These are phyloP conservation scores for Bolinopsis microptera DNA, from an alignment of 37 sponge, comb jelly and placozoan genomes.

Conservation along the genomic window DNA sequence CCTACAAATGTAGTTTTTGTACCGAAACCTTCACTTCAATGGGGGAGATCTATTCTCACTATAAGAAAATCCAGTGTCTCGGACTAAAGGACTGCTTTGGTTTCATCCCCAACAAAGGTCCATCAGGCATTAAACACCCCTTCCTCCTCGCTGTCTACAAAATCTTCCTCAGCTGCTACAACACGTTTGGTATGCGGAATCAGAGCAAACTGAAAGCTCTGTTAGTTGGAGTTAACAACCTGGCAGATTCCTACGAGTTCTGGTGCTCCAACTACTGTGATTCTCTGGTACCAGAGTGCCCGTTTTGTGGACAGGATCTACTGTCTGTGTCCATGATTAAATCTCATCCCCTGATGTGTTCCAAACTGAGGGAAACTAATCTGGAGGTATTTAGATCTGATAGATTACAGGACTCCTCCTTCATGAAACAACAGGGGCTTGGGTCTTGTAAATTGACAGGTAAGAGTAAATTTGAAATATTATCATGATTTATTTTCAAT, in stretches of 20 bases:
- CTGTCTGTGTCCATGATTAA: neutral
- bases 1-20: conserved; percentile 49
- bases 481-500: neutral
- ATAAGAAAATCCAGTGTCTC: conserved; percentile 11
- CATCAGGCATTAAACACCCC: neutral
- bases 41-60: conserved; percentile 24
- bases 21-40: neutral
- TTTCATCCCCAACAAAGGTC: conserved; percentile 6
- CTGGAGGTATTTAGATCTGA: conserved; percentile 50
- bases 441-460: conserved; percentile 27
- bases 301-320: conserved; percentile 16
- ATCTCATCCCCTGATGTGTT: neutral
- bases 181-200: neutral
- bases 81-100: conserved; percentile 29
- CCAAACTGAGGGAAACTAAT: conserved; percentile 17
- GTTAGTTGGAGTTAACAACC: neutral
- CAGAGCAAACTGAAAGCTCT: neutral
- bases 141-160: conserved; percentile 10
- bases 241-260: conserved; percentile 29
- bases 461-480: neutral
- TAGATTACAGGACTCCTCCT: neutral
- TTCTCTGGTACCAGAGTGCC: conserved; percentile 35
- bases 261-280: conserved; percentile 49
- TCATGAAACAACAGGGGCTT: conserved; percentile 50
- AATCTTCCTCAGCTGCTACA: neutral